phyloP scores from a whole-genome alignment of 2,797 vertebrate species.

The Tiaroga cobitis region DNA sequence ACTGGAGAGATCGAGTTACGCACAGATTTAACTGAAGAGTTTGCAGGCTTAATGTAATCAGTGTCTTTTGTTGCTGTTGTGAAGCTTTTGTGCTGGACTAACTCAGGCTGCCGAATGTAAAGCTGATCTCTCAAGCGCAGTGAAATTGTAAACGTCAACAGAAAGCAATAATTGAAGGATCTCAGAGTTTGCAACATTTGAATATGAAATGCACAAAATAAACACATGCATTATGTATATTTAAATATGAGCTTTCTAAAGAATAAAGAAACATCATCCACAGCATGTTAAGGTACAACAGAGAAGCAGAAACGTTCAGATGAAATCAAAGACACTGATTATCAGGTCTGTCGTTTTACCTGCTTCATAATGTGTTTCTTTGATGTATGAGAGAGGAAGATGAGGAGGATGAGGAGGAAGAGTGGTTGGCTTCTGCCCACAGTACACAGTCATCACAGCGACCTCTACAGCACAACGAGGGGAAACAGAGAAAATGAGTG shows the following conservation, averaged over 20 bases:
- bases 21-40: slow-evolving; percentile 32
- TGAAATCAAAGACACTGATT: neutral
- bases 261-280: too few relatives aligned
- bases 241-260: neutral
- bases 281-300: neutral
- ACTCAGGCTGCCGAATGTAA: neutral
- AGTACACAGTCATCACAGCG: neutral
- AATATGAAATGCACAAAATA: neutral
- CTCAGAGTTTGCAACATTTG: neutral
- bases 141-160: neutral
- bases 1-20: slow-evolving; percentile 47
- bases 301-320: neutral
- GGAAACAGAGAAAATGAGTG: neutral
- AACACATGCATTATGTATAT: neutral
- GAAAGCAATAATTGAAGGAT: neutral
- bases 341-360: neutral
- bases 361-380: neutral
- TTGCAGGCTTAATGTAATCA: slow-evolving; percentile 10
- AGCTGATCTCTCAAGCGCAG: neutral
- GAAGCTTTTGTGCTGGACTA: neutral
- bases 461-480: neutral
- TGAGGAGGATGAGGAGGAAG: neutral
- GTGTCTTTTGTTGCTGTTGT: slow-evolving; percentile 10
- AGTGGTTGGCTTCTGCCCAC: neutral
- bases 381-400: neutral